Conservation (phyloP, 2,113 vertebrate genomes). For the Setophaga coronata region DNA sequence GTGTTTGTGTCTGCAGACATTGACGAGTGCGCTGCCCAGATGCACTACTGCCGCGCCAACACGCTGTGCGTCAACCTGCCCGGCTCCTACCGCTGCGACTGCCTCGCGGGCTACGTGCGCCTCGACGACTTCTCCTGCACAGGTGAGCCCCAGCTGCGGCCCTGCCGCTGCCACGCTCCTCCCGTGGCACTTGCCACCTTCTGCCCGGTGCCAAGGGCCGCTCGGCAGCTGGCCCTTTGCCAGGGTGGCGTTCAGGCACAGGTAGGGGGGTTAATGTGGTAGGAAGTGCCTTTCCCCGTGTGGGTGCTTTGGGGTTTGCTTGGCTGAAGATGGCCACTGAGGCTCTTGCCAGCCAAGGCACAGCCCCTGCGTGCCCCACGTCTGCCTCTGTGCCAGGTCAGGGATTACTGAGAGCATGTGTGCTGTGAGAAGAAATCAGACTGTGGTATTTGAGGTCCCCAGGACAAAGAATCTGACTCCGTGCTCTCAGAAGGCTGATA, state of each 20-base stretch:
- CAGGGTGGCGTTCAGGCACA: too few relatives aligned
- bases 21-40: conserved; percentile 92
- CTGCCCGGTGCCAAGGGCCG: not conserved
- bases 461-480: too few relatives aligned
- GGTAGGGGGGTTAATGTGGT: accelerated
- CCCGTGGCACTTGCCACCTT: accelerated
- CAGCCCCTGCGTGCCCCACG: accelerated
- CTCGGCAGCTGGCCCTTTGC: not conserved
- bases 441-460: not conserved
- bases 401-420: accelerated
- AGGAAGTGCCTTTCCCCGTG: accelerated
- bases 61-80: conserved; percentile 90
- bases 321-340: not conserved
- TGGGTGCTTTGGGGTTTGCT: not conserved
- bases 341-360: not conserved
- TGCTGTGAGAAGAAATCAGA: not conserved
- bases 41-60: conserved; percentile 95
- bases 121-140: conserved; percentile 97
- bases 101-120: conserved; percentile 85
- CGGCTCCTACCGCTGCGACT: conserved; percentile 91
- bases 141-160: conserved; percentile 70
- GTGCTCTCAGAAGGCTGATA: too few relatives aligned
- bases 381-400: accelerated
- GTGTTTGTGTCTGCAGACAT: conserved; percentile 80
- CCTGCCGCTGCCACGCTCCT: accelerated